A percentile compares a stretch with the other conserved stretches of the same genome.
Conservation (phyloP, 2,113 vertebrate species). For the Anas platyrhynchos region DNA sequence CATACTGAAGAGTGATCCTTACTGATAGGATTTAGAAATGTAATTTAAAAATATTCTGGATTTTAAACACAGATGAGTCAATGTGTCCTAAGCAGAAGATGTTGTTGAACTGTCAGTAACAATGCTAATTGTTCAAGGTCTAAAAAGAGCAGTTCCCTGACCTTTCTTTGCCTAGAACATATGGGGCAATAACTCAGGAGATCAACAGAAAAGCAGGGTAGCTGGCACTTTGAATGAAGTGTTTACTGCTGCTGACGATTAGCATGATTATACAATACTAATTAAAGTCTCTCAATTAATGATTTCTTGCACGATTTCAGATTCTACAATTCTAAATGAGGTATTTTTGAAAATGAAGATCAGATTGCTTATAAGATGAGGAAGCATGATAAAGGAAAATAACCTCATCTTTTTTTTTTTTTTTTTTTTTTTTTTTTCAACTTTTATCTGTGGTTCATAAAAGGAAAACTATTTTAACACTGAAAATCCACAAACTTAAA, state of each 20-base stretch:
- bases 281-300: background rate
- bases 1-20: background rate
- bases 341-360: slow-evolving; percentile 38
- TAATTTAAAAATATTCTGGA: background rate
- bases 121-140: background rate
- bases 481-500: slow-evolving; percentile 29
- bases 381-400: background rate
- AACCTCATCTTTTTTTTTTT: background rate
- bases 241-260: background rate
- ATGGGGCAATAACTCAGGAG: background rate
- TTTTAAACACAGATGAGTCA: background rate
- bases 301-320: background rate
- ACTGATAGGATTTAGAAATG: background rate
- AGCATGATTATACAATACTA: background rate
- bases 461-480: slow-evolving; percentile 18
- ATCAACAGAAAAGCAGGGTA: background rate
- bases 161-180: background rate
- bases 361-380: background rate
- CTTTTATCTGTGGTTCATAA: slow-evolving; percentile 52
- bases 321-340: background rate
- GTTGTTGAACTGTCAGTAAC: background rate
- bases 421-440: background rate
- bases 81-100: background rate
- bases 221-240: background rate
- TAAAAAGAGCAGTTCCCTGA: background rate